Percentiles rank a stretch among this genome's conserved stretches.
These are phyloP conservation scores for Centrocercus urophasianus DNA, from an alignment of 2,113 vertebrate species.

Conservation along the genomic window DNA sequence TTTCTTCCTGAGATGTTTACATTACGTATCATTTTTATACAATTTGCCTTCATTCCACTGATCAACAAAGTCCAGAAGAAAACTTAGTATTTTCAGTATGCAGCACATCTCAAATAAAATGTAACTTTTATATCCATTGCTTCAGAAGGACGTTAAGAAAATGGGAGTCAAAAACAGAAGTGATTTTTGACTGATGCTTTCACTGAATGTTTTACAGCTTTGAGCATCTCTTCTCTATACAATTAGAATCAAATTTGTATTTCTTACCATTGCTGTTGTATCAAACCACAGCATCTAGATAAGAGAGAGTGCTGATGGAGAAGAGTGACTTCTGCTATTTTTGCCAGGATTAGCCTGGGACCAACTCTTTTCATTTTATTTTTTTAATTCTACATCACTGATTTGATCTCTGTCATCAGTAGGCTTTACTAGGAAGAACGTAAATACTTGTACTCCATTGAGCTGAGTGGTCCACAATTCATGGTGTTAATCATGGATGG, in stretches of 20 bases:
- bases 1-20: not conserved
- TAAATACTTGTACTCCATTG: not conserved
- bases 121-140: not conserved
- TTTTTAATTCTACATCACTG: not conserved
- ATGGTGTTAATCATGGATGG: not conserved
- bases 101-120: not conserved
- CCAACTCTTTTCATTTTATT: not conserved
- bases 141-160: not conserved
- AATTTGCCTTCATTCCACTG: not conserved
- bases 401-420: not conserved
- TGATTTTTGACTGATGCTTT: not conserved
- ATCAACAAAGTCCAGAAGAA: not conserved
- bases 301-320: not conserved
- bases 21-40: not conserved
- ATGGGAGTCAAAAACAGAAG: not conserved
- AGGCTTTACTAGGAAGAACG: not conserved
- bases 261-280: not conserved
- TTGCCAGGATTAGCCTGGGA: not conserved
- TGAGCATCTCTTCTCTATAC: not conserved
- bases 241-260: not conserved
- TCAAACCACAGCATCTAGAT: not conserved
- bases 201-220: not conserved
- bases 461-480: not conserved
- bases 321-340: not conserved
- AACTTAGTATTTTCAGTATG: not conserved